Percentiles rank a stretch among this genome's conserved stretches.
Conservation (phyloP, 2,113 vertebrate species). For the Microcebus jonahi region DNA sequence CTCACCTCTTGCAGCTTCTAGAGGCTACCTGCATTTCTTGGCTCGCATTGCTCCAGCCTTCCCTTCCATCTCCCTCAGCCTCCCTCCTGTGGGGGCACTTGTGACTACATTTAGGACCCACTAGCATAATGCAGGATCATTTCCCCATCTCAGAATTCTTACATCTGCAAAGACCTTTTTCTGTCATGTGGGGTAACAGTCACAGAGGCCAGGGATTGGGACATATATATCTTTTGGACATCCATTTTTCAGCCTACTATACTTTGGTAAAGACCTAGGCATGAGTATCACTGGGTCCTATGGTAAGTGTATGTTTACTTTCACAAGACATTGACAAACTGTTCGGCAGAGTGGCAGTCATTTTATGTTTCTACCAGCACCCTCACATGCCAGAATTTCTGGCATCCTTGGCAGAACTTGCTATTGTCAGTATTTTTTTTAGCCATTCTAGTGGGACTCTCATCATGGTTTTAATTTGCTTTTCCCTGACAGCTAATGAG, state of each 20-base stretch:
- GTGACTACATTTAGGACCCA: background rate
- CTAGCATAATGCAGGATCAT: background rate
- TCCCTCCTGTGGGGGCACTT: background rate
- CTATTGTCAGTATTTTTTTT: constrained; percentile 27
- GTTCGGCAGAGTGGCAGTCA: background rate
- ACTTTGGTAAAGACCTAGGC: background rate
- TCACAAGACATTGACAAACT: background rate
- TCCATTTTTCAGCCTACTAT: background rate
- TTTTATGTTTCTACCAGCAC: background rate
- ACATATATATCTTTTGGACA: background rate
- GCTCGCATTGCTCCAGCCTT: too few relatives aligned
- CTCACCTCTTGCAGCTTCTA: background rate
- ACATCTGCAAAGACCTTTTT: background rate
- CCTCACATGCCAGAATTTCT: background rate
- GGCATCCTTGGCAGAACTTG: background rate
- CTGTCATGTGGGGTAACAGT: background rate
- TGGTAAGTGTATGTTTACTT: background rate
- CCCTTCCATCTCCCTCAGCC: background rate
- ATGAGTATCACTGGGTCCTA: background rate
- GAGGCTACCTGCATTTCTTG: background rate
- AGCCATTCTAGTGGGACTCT: background rate
- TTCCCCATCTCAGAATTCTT: background rate
- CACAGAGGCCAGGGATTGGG: background rate
- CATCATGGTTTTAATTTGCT: background rate
- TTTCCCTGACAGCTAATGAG: background rate